Percentiles rank a stretch among this genome's conserved stretches.
These are phyloP conservation scores for Oligia strigilis DNA, from an alignment of 2,888 invertebrate species.

Conservation along the genomic window DNA sequence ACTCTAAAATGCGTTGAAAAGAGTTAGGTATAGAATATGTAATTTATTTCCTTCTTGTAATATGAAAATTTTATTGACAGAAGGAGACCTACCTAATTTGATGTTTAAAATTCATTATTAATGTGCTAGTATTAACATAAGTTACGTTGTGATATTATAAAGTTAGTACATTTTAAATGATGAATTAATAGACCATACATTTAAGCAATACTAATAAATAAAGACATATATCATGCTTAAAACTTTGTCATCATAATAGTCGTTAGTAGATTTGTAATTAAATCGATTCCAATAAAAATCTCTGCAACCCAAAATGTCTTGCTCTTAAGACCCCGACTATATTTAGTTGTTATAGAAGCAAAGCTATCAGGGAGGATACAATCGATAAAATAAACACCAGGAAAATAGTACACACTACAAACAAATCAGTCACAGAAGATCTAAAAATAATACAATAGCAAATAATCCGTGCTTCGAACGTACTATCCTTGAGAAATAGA, in stretches of 20 bases:
- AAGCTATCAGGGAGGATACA: background rate
- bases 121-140: background rate
- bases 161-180: background rate
- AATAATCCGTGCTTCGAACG: constrained; percentile 52
- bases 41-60: background rate
- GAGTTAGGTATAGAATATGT: background rate
- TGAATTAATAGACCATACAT: background rate
- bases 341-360: background rate
- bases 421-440: constrained; percentile 29
- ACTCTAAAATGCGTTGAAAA: background rate
- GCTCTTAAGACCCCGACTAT: background rate
- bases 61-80: background rate
- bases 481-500: constrained; percentile 62
- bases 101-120: background rate
- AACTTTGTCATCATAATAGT: background rate
- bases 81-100: too few species aligned
- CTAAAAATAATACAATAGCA: constrained; percentile 65
- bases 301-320: background rate
- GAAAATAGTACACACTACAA: constrained; percentile 24
- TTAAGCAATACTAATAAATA: background rate
- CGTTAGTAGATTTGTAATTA: background rate
- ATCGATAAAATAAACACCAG: constrained; percentile 14
- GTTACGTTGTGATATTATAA: background rate
- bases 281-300: background rate
- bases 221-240: constrained; percentile 3